Percentiles rank a stretch among this genome's conserved stretches.
Evolutionary conservation across 2,888 invertebrate genomes (phyloP).

Genomic region (Ochropleura leucogaster): DNA sequence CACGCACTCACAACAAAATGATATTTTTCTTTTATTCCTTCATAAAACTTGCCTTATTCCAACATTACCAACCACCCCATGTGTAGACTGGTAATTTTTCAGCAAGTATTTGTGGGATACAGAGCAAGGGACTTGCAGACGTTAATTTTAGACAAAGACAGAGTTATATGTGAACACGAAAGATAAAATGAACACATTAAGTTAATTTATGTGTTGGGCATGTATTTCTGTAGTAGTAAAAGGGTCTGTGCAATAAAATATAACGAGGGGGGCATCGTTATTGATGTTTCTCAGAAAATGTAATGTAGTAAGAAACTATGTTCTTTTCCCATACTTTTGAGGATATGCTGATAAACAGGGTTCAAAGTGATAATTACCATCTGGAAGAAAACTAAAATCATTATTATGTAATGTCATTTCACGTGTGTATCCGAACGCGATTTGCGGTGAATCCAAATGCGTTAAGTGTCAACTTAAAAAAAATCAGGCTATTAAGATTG

Average conservation of each 20-base stretch:
- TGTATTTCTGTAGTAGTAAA: conserved; percentile 64
- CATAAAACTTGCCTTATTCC: conserved; percentile 59
- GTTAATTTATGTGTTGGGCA: conserved; percentile 80
- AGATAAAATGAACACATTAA: conserved; percentile 80
- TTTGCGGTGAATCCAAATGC: too few relatives aligned
- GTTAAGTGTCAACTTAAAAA: too few relatives aligned
- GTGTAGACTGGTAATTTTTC: conserved; percentile 77
- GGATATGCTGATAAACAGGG: background rate
- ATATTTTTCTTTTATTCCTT: conserved; percentile 69
- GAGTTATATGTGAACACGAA: conserved; percentile 71
- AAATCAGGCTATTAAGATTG: too few relatives aligned
- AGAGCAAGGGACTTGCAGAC: conserved; percentile 73
- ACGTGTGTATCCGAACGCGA: too few relatives aligned
- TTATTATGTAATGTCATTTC: too few relatives aligned
- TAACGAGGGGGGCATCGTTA: conserved; percentile 48
- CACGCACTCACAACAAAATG: conserved; percentile 75
- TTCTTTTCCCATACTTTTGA: conserved; percentile 23
- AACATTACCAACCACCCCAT: conserved; percentile 44
- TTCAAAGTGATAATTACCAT: too few relatives aligned
- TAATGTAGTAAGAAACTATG: conserved; percentile 45
- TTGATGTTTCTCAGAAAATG: conserved; percentile 54
- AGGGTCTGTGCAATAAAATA: conserved; percentile 57
- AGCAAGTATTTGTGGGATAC: conserved; percentile 76
- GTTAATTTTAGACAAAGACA: conserved; percentile 84
- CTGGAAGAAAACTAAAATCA: too few relatives aligned